phyloP scores from a whole-genome alignment of 1,140 invertebrate species.

The Lucilia cuprina region DNA sequence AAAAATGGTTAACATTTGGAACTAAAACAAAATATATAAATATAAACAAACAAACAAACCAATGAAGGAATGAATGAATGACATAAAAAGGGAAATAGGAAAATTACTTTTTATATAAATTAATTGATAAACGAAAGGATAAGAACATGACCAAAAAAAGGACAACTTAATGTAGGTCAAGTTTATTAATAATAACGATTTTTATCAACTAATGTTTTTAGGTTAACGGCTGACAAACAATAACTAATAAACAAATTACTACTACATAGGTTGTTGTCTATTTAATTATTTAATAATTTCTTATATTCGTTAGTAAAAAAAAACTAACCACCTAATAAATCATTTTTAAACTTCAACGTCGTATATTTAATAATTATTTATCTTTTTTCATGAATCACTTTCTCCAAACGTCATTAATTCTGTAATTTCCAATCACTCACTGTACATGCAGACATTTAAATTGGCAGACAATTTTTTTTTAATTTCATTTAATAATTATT shows the following conservation, averaged over 20 bases:
- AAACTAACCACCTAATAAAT: background rate
- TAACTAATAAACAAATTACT: too few species aligned
- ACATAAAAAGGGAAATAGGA: too few species aligned
- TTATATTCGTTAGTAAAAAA: background rate
- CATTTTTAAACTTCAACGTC: background rate
- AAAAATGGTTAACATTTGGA: background rate
- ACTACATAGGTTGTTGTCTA: too few species aligned
- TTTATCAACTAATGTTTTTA: too few species aligned
- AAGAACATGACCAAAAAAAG: background rate
- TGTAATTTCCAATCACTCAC: background rate
- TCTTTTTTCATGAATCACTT: background rate
- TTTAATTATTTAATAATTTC: too few species aligned
- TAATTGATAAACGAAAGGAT: background rate
- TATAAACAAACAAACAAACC: too few species aligned
- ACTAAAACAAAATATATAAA: background rate
- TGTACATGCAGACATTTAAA: background rate
- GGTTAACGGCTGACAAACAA: background rate
- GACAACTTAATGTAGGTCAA: background rate
- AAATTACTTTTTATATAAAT: too few species aligned
- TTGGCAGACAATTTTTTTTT: background rate
- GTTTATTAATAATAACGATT: background rate
- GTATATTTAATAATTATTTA: background rate
- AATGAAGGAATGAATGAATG: too few species aligned
- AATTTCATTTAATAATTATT: background rate
- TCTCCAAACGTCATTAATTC: background rate